Evolutionary conservation across 2,888 invertebrate species (phyloP).

Genomic region (Apomyelois bistriatella): DNA sequence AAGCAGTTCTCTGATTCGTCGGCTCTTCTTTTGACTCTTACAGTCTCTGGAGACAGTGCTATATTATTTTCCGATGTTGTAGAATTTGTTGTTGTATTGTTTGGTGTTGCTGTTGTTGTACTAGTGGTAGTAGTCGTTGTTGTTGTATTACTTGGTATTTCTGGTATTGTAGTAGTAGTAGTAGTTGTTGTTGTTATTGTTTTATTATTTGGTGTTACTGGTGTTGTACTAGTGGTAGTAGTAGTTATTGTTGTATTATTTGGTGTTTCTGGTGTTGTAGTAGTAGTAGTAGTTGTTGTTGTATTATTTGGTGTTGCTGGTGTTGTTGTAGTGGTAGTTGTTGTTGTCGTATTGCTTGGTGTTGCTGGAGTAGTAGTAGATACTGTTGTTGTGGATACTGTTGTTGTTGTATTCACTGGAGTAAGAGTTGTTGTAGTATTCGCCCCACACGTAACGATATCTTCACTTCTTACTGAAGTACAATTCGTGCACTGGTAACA

Average conservation of each 20-base stretch:
- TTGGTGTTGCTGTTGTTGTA: neutral
- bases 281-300: neutral
- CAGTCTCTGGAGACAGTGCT: neutral
- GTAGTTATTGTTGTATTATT: neutral
- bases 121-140: neutral
- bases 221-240: neutral
- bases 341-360: neutral
- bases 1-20: slow-evolving; percentile 2
- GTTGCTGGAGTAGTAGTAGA: slow-evolving; percentile 1
- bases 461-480: slow-evolving; percentile 17
- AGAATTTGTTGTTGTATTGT: slow-evolving; percentile 5
- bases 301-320: neutral
- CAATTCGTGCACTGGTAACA: slow-evolving; percentile 41
- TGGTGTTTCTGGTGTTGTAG: slow-evolving; percentile 8
- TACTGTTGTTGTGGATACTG: neutral
- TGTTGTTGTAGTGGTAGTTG: neutral
- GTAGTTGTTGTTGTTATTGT: slow-evolving; percentile 4
- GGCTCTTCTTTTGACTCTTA: slow-evolving; percentile 5
- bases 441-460: slow-evolving; percentile 29
- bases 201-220: neutral
- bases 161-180: slow-evolving; percentile 8
- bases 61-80: neutral
- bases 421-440: slow-evolving; percentile 15
- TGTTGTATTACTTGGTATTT: too few species aligned
- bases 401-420: slow-evolving; percentile 11